Evolutionary conservation across 2,113 vertebrate species (phyloP).

Genomic region (Romanogobio albipinnatus): DNA sequence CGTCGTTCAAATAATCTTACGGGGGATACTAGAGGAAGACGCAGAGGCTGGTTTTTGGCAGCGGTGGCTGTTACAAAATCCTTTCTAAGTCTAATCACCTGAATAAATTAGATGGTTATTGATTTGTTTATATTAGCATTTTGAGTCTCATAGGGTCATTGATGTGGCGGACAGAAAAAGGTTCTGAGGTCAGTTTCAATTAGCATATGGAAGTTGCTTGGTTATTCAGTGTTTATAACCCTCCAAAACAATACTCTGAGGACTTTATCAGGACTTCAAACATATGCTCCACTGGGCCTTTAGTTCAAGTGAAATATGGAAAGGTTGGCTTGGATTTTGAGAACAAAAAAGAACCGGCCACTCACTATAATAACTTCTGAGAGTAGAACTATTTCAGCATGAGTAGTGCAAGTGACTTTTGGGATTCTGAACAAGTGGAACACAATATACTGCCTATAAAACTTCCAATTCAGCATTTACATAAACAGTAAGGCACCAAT

Average conservation of each 20-base stretch:
- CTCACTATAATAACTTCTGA: conserved; percentile 17
- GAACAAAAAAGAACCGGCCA: neutral
- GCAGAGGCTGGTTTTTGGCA: conserved; percentile 55
- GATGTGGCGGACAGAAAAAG: conserved; percentile 51
- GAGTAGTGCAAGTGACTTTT: conserved; percentile 3
- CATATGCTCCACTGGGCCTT: neutral
- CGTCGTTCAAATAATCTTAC: conserved; percentile 52
- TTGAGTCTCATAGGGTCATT: conserved; percentile 60
- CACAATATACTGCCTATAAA: neutral
- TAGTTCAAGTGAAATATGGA: conserved; percentile 13
- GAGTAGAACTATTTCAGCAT: neutral
- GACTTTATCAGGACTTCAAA: conserved; percentile 38
- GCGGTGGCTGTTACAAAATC: conserved; percentile 53
- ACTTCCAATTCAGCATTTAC: neutral
- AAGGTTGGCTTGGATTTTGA: conserved; percentile 9
- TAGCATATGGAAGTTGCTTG: conserved; percentile 54
- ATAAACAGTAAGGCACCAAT: neutral
- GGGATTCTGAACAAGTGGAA: conserved; percentile 1
- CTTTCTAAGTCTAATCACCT: conserved; percentile 60
- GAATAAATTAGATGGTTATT: conserved; percentile 68
- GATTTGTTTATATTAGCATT: conserved; percentile 66
- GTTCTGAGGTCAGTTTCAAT: conserved; percentile 59
- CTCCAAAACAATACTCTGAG: conserved; percentile 20
- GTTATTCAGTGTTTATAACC: conserved; percentile 52
- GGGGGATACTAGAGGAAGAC: conserved; percentile 20